Percentiles rank a stretch among this genome's conserved stretches.
phyloP scores from a whole-genome alignment of 2,888 invertebrate genomes.

The Drosophila birchii region DNA sequence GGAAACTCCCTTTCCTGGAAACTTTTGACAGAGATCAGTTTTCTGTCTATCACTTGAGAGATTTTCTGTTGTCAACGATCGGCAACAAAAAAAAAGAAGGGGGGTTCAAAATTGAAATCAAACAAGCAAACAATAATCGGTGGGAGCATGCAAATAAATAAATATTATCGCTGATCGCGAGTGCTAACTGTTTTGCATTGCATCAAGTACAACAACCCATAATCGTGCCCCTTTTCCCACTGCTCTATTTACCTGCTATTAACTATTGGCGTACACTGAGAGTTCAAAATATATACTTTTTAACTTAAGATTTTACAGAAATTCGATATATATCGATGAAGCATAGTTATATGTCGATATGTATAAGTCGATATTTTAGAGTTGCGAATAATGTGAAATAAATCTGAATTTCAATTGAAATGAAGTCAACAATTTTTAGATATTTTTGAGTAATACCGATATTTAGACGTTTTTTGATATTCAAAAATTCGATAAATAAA shows the following conservation, averaged over 20 bases:
- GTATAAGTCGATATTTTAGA: background rate
- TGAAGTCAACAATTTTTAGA: too few relatives aligned
- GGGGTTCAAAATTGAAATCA: background rate
- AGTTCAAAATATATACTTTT: background rate
- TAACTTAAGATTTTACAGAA: background rate
- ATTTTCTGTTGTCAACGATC: slow-evolving; percentile 13
- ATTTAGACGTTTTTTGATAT: background rate
- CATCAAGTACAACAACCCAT: slow-evolving; percentile 21
- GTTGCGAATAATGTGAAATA: background rate
- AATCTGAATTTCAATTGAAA: background rate
- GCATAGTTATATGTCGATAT: background rate
- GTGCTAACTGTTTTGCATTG: slow-evolving; percentile 36
- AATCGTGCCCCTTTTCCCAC: slow-evolving; percentile 30
- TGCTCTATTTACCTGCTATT: slow-evolving; percentile 5
- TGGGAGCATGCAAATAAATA: slow-evolving; percentile 26
- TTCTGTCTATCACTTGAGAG: background rate
- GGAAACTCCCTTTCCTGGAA: slow-evolving; percentile 13
- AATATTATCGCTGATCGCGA: slow-evolving; percentile 36
- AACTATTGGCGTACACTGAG: slow-evolving; percentile 11
- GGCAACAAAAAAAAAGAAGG: background rate
- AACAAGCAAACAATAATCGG: slow-evolving; percentile 14
- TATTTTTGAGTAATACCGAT: background rate
- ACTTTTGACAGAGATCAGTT: background rate
- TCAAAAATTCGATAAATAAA: background rate
- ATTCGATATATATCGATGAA: background rate